Evolutionary conservation across 2,888 invertebrate species (phyloP).

Genomic region (Eustalomyia histrio): DNA sequence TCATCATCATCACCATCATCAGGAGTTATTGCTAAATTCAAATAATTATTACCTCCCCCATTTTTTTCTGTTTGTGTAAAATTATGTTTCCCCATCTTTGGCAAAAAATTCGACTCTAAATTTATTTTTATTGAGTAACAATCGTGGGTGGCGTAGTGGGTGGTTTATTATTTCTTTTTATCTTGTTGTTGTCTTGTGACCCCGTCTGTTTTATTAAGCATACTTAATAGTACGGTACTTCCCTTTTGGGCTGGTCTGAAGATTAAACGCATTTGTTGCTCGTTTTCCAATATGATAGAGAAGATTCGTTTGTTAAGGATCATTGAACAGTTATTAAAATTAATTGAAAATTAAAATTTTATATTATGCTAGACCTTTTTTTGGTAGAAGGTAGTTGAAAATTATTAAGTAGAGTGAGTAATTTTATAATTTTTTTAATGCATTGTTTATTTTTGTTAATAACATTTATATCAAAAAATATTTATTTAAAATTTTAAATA

Average conservation of each 20-base stretch:
- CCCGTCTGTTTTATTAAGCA: constrained; percentile 63
- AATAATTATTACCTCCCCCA: constrained; percentile 45
- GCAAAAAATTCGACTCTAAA: constrained; percentile 60
- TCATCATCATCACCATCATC: constrained; percentile 20
- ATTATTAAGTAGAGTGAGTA: background rate
- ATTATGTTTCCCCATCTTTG: constrained; percentile 25
- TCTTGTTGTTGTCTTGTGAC: constrained; percentile 47
- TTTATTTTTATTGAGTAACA: constrained; percentile 71
- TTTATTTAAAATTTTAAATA: too few species aligned
- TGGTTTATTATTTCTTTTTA: constrained; percentile 57
- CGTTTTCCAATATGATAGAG: constrained; percentile 37
- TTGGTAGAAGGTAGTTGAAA: background rate
- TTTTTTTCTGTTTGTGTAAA: background rate
- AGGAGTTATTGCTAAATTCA: constrained; percentile 45
- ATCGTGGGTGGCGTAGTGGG: constrained; percentile 65
- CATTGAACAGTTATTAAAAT: constrained; percentile 68
- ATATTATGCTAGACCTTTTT: constrained; percentile 6
- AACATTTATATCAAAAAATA: too few species aligned
- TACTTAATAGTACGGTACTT: constrained; percentile 65
- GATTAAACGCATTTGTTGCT: constrained; percentile 67
- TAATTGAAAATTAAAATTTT: constrained; percentile 65
- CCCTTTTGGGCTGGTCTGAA: constrained; percentile 67
- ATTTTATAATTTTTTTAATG: background rate
- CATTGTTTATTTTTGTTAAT: too few species aligned
- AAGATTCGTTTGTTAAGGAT: constrained; percentile 53